Evolutionary conservation across 2,113 vertebrate genomes (phyloP).

Genomic region (Hemiscyllium ocellatum): DNA sequence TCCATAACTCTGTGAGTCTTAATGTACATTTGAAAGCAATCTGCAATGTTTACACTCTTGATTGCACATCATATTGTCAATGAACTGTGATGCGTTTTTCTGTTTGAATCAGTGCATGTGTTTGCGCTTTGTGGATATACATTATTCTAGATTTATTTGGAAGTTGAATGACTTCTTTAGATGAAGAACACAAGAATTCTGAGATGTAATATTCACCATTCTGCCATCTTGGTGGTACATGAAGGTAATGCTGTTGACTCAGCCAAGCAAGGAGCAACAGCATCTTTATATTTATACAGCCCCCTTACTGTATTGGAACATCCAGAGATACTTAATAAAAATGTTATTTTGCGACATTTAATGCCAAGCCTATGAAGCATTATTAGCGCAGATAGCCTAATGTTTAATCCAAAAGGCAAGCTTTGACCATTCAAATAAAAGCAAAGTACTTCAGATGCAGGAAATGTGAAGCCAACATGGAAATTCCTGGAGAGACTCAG

Average conservation of each 20-base stretch:
- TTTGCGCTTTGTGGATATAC: not conserved
- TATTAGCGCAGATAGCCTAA: no score
- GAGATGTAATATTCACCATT: not conserved
- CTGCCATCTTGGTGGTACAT: not conserved
- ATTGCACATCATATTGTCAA: not conserved
- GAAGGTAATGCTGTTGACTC: not conserved
- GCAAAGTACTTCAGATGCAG: no score
- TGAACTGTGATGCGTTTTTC: not conserved
- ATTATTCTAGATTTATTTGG: not conserved
- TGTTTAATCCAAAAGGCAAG: no score
- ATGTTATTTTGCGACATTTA: no score
- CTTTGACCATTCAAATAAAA: no score
- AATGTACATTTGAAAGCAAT: not conserved
- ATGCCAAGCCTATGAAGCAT: no score
- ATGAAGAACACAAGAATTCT: not conserved
- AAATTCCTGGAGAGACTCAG: no score
- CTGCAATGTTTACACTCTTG: not conserved
- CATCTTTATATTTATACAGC: no score
- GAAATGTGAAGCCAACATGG: no score
- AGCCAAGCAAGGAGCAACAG: not conserved
- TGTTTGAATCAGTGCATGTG: not conserved
- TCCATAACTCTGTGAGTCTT: not conserved
- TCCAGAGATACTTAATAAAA: no score
- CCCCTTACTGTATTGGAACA: no score
- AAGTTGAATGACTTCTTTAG: not conserved